Base-by-base conservation (phyloP, 2,113 vertebrate genomes). In the Elanoides forficatus region DNA sequence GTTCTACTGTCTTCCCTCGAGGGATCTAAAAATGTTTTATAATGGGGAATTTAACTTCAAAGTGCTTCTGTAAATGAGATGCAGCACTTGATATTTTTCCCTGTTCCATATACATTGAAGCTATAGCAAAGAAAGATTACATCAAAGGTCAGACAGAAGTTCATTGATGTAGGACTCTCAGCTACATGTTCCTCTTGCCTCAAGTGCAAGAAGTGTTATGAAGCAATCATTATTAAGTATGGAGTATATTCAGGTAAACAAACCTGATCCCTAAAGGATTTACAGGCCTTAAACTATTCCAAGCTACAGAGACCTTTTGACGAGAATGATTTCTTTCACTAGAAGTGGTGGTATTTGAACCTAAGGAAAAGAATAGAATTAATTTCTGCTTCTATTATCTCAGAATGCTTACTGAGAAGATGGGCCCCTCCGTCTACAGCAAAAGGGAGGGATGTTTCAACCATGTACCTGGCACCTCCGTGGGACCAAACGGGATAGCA, bases 31-130 rank as follows among this genome's bases (percentile, higher is more conserved):
- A 86, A 27, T 66, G 27, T 81, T 91, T 81, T 32, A 76, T 76
- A 95, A 94, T 88, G 67, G 88, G 50, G 72, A 96, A 81, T 80
- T 94, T 89, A 78, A 91, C 80, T 75, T 93, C 84, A 90, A 88
- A 98, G 88, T 29, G 25, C 30, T 83, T 12, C 88, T 29, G 56
- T 59, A 62, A 96, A 93, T 86, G 90, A 95, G 81, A 94, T 73
- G 59, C 80, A 92, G 73, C 72, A 87, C 79, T 90, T 75, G 66
- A 15, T 91, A 87, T 91, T 78, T 88, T 89, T 8, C 42, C 80
- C 87, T 0, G 0, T 90, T 83, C 83, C 72, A 89, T 81, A 73
- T 26, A 80, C 71, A 94, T 86, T 82, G 85, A 93, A 95, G 85
- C 60, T 40, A 34, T 40, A 95, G 70, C 86, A 84, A 85, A 70